phyloP scores from a whole-genome alignment of 2,888 invertebrate species.

The Cistogaster globosa region DNA sequence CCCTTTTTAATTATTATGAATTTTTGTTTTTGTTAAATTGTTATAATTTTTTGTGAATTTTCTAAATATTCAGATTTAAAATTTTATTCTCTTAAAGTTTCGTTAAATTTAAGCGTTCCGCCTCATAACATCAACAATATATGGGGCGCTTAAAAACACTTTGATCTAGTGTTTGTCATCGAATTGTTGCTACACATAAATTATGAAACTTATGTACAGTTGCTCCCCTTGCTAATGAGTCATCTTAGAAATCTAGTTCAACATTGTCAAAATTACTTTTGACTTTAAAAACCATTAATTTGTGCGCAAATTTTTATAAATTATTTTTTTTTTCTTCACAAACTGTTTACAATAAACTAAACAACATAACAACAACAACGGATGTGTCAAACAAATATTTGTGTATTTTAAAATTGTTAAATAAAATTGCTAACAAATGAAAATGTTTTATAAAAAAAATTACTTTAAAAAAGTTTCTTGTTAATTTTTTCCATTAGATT shows the following conservation, averaged over 20 bases:
- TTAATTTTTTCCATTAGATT: not conserved
- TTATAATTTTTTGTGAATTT: too few relatives aligned
- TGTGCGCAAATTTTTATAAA: not conserved
- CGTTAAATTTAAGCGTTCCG: constrained; percentile 28
- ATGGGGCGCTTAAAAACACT: constrained; percentile 46
- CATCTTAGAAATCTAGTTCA: constrained; percentile 43
- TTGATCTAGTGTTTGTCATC: constrained; percentile 51
- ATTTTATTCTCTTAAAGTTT: not conserved
- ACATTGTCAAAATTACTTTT: not conserved
- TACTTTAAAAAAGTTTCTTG: not conserved
- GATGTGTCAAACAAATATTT: not conserved
- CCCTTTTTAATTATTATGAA: too few relatives aligned
- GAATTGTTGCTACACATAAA: not conserved
- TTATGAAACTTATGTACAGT: not conserved
- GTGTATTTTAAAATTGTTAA: not conserved
- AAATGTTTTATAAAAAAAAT: too few relatives aligned
- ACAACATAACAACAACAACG: not conserved
- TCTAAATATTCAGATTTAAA: not conserved
- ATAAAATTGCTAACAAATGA: too few relatives aligned
- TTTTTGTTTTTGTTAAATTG: too few relatives aligned
- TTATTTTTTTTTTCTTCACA: not conserved
- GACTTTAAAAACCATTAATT: constrained; percentile 14
- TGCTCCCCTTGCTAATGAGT: constrained; percentile 25
- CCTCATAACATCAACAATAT: constrained; percentile 57
- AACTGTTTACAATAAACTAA: not conserved